Conservation (phyloP, 2,797 vertebrate species). For the Oreochromis mossambicus region DNA sequence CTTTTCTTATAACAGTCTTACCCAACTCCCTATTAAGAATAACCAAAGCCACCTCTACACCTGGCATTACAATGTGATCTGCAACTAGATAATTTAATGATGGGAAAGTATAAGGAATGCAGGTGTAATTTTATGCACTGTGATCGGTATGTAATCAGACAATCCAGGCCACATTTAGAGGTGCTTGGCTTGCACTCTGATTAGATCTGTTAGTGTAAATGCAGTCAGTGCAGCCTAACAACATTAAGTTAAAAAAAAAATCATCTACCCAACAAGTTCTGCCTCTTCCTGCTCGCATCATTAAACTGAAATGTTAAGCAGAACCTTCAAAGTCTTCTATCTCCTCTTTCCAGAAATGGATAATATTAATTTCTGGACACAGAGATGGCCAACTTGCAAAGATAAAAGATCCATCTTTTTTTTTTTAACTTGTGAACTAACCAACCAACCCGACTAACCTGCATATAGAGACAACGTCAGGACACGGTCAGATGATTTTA, state of each 20-base stretch:
- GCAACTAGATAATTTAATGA: not conserved
- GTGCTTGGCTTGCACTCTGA: not conserved
- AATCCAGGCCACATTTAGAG: not conserved
- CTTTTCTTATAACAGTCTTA: constrained; percentile 14
- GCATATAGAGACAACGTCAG: not conserved
- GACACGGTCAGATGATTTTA: not conserved
- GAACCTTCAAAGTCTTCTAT: not conserved
- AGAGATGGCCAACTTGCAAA: not conserved
- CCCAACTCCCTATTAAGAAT: constrained; percentile 12
- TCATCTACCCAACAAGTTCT: not conserved
- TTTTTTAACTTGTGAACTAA: not conserved
- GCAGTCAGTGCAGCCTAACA: not conserved
- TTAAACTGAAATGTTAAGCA: not conserved
- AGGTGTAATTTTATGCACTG: not conserved
- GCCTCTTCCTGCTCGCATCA: not conserved
- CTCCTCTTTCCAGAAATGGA: not conserved
- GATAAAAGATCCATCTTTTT: not conserved
- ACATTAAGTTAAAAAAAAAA: not conserved
- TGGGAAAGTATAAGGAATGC: not conserved
- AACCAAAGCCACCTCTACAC: not conserved
- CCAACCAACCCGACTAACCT: not conserved
- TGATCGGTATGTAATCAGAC: not conserved
- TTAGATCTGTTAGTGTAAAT: not conserved
- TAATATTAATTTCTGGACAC: not conserved
- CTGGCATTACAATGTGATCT: not conserved